Conservation (phyloP, 2,797 vertebrate genomes). For the Stomatorhinus walkeri region DNA sequence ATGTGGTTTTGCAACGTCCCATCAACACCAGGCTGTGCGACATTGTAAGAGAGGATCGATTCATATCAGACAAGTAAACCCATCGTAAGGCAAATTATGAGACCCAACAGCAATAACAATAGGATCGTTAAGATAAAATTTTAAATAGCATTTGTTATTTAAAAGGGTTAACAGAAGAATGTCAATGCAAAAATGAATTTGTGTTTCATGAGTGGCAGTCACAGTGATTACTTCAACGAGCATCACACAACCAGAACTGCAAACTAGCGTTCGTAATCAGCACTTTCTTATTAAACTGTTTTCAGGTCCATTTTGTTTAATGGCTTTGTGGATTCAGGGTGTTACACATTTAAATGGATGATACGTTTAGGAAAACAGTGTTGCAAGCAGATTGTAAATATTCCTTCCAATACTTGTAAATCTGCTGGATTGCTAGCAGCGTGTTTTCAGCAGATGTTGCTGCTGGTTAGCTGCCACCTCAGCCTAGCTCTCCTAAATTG, state of each 20-base stretch:
- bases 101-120: not conserved
- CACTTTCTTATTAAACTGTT: not conserved
- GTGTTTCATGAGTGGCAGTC: not conserved
- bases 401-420: slow-evolving; percentile 30
- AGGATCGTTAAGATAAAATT: not conserved
- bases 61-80: not conserved
- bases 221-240: not conserved
- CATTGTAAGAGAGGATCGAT: not conserved
- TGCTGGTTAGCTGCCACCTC: slow-evolving; percentile 32
- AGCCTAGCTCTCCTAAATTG: slow-evolving; percentile 49
- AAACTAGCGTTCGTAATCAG: not conserved
- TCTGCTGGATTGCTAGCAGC: slow-evolving; percentile 31
- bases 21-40: not conserved
- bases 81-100: not conserved
- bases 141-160: not conserved
- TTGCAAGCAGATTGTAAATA: slow-evolving; percentile 33
- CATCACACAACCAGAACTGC: not conserved
- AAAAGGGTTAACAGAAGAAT: not conserved
- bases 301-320: slow-evolving; percentile 23
- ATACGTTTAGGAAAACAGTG: slow-evolving; percentile 33
- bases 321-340: slow-evolving; percentile 1
- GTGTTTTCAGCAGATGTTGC: slow-evolving; percentile 32
- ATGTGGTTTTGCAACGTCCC: not conserved
- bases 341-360: slow-evolving; percentile 30
- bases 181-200: not conserved